A percentile compares a stretch with the other conserved stretches of the same genome.
phyloP scores from a whole-genome alignment of 2,888 invertebrate species.

The Cheilosia soror region DNA sequence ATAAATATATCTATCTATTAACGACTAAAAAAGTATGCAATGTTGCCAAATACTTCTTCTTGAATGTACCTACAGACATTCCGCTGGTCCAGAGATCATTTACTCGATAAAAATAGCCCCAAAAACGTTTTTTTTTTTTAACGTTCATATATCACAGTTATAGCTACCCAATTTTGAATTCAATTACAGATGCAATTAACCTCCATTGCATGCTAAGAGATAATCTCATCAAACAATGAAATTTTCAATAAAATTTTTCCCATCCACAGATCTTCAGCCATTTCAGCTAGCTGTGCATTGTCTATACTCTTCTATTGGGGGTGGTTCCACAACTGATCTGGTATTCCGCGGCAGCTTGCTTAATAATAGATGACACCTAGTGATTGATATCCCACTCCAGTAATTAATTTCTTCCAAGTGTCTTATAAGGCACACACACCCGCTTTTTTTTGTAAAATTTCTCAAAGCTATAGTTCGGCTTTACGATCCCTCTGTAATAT shows the following conservation, averaged over 20 bases:
- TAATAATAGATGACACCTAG: conserved; percentile 28
- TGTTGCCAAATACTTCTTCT: neutral
- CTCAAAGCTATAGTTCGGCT: neutral
- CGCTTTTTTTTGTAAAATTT: neutral
- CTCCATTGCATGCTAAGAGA: conserved; percentile 15
- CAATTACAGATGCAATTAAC: conserved; percentile 23
- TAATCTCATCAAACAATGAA: conserved; percentile 14
- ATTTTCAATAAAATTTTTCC: conserved; percentile 11
- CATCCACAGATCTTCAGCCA: neutral
- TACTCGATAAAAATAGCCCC: neutral
- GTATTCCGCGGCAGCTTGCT: neutral
- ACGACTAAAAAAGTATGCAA: neutral
- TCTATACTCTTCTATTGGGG: neutral
- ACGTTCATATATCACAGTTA: neutral
- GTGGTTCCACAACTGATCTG: conserved; percentile 10
- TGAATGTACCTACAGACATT: no score
- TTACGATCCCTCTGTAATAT: conserved; percentile 4
- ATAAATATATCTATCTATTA: no score
- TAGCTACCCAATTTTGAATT: neutral
- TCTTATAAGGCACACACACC: neutral
- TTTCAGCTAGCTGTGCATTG: neutral
- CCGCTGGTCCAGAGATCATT: no score
- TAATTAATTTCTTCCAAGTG: neutral
- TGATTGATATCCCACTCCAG: conserved; percentile 37
- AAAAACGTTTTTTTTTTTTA: neutral